phyloP scores from a whole-genome alignment of 2,797 vertebrate species.

The Molossus alvarezi region DNA sequence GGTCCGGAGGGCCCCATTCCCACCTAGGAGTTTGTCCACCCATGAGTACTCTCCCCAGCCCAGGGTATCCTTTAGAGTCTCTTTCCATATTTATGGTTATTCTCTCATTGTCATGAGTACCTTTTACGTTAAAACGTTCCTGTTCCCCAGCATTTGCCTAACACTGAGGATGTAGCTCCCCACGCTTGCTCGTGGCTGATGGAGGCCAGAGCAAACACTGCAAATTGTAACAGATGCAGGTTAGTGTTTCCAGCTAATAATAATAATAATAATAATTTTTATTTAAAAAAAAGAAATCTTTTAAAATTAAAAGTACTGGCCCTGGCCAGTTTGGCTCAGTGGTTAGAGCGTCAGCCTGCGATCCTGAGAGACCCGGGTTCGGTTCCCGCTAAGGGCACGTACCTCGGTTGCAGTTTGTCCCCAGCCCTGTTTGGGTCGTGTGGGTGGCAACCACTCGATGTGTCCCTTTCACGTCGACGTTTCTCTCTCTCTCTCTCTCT shows the following conservation, averaged over 20 bases:
- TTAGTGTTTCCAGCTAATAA: not conserved
- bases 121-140: not conserved
- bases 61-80: not conserved
- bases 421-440: no score
- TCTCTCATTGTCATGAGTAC: not conserved
- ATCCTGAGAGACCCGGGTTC: no score
- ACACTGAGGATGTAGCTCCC: not conserved
- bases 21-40: not conserved
- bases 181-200: not conserved
- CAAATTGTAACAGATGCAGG: constrained; percentile 17
- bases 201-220: not conserved
- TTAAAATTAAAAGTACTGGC: not conserved
- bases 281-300: not conserved
- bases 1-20: not conserved
- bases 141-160: not conserved
- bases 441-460: no score
- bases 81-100: not conserved
- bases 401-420: no score
- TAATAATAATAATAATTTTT: not conserved
- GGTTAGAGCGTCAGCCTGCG: no score
- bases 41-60: not conserved
- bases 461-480: no score
- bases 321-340: no score
- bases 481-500: no score
- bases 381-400: no score